A percentile compares a stretch with the other conserved stretches of the same genome.
These are phyloP conservation scores for Aphelenchoides bicaudatus DNA, from an alignment of 2,888 invertebrate species.

Conservation along the genomic window DNA sequence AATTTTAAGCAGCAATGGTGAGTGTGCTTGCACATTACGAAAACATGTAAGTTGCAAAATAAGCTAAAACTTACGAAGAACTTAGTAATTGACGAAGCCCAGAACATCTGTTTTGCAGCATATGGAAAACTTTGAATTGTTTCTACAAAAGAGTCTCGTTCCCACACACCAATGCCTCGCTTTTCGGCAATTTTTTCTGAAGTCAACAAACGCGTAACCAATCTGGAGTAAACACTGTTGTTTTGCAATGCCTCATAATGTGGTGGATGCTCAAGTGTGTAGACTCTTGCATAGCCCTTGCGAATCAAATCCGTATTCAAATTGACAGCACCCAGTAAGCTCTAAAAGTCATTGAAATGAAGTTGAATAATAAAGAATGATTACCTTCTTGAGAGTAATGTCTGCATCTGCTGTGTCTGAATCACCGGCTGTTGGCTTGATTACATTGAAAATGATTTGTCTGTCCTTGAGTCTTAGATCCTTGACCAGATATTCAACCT, in stretches of 20 bases:
- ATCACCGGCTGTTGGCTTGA: conserved; percentile 47
- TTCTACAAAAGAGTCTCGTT: conserved; percentile 57
- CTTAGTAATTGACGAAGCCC: conserved; percentile 49
- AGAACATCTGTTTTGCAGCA: conserved; percentile 47
- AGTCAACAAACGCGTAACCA: conserved; percentile 54
- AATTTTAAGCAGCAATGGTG: too few relatives aligned
- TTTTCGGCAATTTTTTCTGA: conserved; percentile 59
- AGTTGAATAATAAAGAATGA: conserved; percentile 1
- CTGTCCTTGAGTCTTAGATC: conserved; percentile 50
- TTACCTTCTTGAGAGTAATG: conserved; percentile 52
- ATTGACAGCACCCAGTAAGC: conserved; percentile 47
- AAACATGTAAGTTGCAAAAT: conserved; percentile 1
- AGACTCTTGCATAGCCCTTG: conserved; percentile 58
- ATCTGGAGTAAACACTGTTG: conserved; percentile 55
- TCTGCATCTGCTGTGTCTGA: conserved; percentile 51
- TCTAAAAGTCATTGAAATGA: conserved; percentile 29
- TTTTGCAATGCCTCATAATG: conserved; percentile 55
- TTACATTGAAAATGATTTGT: conserved; percentile 52
- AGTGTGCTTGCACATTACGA: too few relatives aligned
- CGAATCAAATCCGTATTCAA: conserved; percentile 58
- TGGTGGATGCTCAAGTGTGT: conserved; percentile 43
- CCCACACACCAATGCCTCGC: conserved; percentile 61
- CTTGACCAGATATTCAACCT: conserved; percentile 48
- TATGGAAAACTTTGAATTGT: conserved; percentile 52
- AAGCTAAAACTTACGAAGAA: conserved; percentile 45